Evolutionary conservation across 2,888 invertebrate genomes (phyloP).

Genomic region (Pseudanteris insignis): DNA sequence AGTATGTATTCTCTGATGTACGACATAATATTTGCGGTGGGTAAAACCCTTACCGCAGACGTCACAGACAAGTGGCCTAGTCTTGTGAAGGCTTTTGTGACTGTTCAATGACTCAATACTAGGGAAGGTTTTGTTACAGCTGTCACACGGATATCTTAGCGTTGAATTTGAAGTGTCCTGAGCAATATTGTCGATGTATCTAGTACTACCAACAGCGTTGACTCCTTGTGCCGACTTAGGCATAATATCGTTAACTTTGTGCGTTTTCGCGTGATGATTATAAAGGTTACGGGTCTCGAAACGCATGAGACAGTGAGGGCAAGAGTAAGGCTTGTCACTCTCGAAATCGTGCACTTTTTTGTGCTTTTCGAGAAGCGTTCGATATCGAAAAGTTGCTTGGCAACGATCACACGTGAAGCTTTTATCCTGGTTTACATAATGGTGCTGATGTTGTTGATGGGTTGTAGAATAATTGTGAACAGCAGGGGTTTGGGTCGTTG

Average conservation of each 20-base stretch:
- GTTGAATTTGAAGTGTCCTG: neutral
- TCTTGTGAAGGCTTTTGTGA: conserved; percentile 61
- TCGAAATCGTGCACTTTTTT: conserved; percentile 61
- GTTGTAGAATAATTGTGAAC: conserved; percentile 7
- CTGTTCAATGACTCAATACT: conserved; percentile 59
- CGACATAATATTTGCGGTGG: conserved; percentile 64
- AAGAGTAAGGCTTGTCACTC: conserved; percentile 62
- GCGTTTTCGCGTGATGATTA: conserved; percentile 65
- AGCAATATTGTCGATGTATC: conserved; percentile 1
- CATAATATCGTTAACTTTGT: conserved; percentile 47
- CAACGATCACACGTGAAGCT: conserved; percentile 61
- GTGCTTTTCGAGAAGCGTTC: conserved; percentile 64
- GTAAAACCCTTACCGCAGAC: conserved; percentile 66
- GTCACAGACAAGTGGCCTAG: conserved; percentile 63
- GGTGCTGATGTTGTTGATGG: conserved; percentile 13
- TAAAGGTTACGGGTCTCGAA: conserved; percentile 64
- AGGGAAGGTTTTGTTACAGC: conserved; percentile 61
- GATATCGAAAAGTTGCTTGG: conserved; percentile 63
- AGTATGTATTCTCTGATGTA: conserved; percentile 66
- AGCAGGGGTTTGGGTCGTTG: conserved; percentile 22
- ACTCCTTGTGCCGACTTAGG: conserved; percentile 40
- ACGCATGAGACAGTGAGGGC: conserved; percentile 63
- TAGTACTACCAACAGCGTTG: conserved; percentile 47
- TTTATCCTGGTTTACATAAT: conserved; percentile 50
- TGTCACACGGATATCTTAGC: conserved; percentile 56